Evolutionary conservation across 2,113 vertebrate genomes (phyloP), one percentile per base, ranked within the genome.

Genomic region (Salminus brasiliensis): DNA sequence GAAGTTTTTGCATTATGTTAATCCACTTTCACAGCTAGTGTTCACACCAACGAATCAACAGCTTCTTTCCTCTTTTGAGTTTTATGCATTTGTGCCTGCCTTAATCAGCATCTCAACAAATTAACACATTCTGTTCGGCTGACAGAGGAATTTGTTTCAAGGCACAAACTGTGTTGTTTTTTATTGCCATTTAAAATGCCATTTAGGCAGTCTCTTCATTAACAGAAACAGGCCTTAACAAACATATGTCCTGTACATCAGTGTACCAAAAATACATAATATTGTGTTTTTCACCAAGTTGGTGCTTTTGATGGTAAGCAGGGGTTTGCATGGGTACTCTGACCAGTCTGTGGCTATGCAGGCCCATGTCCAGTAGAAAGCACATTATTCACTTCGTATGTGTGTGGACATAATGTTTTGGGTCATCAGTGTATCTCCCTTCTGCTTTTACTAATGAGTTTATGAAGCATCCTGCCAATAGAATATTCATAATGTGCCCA

Each of bases 401-500:
- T n/a, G n/a, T n/a, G n/a, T n/a, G n/a, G n/a, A n/a, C n/a, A n/a
- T n/a, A n/a, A n/a, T n/a, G n/a, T n/a, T n/a, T n/a, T n/a, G n/a
- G n/a, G n/a, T n/a, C n/a, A n/a, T n/a, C n/a, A n/a, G n/a, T 63
- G 2, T 6, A 62, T 29, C 9, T 10, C 10, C 10, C 34, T 66
- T 66, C 18, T 12, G 18, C 21, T 63, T 1, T 49, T 49, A 49
- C 3, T 29, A n/a, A 41, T 53, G 9, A 21, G 18, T 36, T 36
- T 55, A 8, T 34, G 11, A 15, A 21, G 5, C 49, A 27, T 55
- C 10, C 32, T 55, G 49, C 70, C 11, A 25, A 27, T 59, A 52
- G 52, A 72, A 72, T 72, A 57, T 72, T 72, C 53, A 57, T 74
- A 21, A 39, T n/a, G 62, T 21, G 21, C 32, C 34, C 62, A 66